Evolutionary conservation across 2,888 invertebrate genomes (phyloP), one percentile per base, ranked within the genome.

Genomic region (Ormyrus nitidulus): DNA sequence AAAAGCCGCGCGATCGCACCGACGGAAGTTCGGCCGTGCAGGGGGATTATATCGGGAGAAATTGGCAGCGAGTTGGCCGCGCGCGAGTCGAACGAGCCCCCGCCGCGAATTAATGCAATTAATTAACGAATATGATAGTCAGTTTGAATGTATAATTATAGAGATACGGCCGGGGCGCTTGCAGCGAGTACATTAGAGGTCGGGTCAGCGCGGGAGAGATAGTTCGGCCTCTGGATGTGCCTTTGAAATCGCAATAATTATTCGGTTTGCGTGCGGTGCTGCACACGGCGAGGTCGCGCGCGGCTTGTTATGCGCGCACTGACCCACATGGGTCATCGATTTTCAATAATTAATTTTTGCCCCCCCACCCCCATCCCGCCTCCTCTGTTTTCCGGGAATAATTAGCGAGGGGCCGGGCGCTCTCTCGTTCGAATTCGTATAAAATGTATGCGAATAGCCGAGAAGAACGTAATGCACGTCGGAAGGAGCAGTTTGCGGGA

Each of bases 341-440:
- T 81, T 81, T 81, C 79, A 59, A 79, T 81, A 79, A 79, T 76
- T 72, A 68, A 72, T 81, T 79, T 79, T 76, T 76, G 54, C 48
- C 19, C 19, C 19, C 70, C 3, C 48, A 6, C 73, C 49, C 49
- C 6, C 11, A n/a, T n/a, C 11, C 9, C 9, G 5, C 34, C 11
- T 13, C 64, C 51, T 48, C 65, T 74, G 34, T 74, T 49, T 44
- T 46, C 54, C 34, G 58, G 46, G 48, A 13, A 68, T 68, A 72
- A 79, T 79, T 75, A 79, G 70, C 62, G 6, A 10, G 58, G 10
- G 6, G 10, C 4, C 19, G 13, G 13, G 13, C 11, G 19, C 19
- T 19, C 53, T n/a, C 58, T 10, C 51, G 2, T 9, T 49, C 4
- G 56, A 56, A 56, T 11, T 6, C 7, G 61, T 61, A 61, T 19